Conservation (phyloP, 2,888 invertebrate species). For the Coenonympha glycerion region DNA sequence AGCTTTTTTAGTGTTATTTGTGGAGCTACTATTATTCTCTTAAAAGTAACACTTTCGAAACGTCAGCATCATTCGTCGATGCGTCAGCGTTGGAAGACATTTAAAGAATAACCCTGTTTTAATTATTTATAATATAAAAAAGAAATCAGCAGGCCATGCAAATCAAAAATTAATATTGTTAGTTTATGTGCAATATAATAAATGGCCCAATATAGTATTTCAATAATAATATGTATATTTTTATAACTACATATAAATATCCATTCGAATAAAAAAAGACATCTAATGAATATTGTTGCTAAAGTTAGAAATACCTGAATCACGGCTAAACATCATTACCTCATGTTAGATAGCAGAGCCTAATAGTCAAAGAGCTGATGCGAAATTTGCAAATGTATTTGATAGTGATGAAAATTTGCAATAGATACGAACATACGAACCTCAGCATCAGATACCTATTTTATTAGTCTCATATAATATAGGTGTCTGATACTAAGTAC, state of each 20-base stretch:
- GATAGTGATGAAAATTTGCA: background rate
- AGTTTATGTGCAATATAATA: conserved; percentile 38
- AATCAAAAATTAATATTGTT: conserved; percentile 10
- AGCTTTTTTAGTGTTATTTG: too few species aligned
- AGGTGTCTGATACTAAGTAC: too few species aligned
- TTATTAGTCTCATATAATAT: too few species aligned
- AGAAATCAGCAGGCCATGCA: conserved; percentile 11
- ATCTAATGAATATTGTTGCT: conserved; percentile 17
- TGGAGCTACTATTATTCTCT: too few species aligned
- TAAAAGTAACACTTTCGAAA: too few species aligned
- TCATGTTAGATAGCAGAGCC: conserved; percentile 44
- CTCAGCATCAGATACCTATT: too few species aligned
- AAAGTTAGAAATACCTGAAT: conserved; percentile 12
- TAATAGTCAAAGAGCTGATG: background rate
- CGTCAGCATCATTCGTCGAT: too few species aligned
- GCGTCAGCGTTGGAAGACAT: too few species aligned
- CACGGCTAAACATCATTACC: conserved; percentile 48
- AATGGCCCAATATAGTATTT: conserved; percentile 27
- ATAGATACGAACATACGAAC: background rate
- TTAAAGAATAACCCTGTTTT: background rate
- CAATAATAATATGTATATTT: conserved; percentile 24
- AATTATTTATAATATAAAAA: conserved; percentile 2
- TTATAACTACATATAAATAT: conserved; percentile 25
- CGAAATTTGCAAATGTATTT: background rate
- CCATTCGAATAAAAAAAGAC: conserved; percentile 26